Conservation (phyloP, 2,888 invertebrate species). For the Drosophila meridiana region DNA sequence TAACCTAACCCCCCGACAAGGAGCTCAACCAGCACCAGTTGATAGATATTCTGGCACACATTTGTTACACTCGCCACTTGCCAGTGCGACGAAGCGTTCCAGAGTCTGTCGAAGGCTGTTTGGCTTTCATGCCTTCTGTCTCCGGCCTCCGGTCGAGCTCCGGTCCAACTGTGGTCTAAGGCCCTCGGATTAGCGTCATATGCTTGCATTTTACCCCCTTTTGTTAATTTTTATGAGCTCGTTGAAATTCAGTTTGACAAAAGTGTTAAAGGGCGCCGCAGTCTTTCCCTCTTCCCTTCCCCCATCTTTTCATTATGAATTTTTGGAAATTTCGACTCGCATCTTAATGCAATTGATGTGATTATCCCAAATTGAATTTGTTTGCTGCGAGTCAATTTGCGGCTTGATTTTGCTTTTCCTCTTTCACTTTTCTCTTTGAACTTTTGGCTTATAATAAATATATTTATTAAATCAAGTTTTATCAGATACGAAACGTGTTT, state of each 20-base stretch:
- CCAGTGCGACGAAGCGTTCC: constrained; percentile 58
- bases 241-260: constrained; percentile 69
- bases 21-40: not conserved
- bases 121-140: constrained; percentile 60
- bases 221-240: constrained; percentile 81
- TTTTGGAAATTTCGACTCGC: constrained; percentile 68
- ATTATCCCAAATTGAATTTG: constrained; percentile 79
- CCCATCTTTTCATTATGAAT: constrained; percentile 64
- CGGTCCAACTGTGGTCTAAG: constrained; percentile 79
- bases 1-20: constrained; percentile 64
- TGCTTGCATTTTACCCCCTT: constrained; percentile 81
- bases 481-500: not conserved
- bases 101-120: not conserved
- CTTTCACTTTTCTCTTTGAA: constrained; percentile 21
- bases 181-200: constrained; percentile 83
- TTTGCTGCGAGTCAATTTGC: constrained; percentile 22
- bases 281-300: not conserved
- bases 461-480: constrained; percentile 1
- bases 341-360: constrained; percentile 79
- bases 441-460: constrained; percentile 1
- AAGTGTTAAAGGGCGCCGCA: constrained; percentile 8
- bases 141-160: not conserved
- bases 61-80: constrained; percentile 79
- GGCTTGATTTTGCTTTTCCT: constrained; percentile 20
- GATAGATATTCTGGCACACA: constrained; percentile 50